Percentiles rank a stretch among this genome's conserved stretches.
Evolutionary conservation across 2,797 vertebrate genomes (phyloP).

Genomic region (Balearica regulorum): DNA sequence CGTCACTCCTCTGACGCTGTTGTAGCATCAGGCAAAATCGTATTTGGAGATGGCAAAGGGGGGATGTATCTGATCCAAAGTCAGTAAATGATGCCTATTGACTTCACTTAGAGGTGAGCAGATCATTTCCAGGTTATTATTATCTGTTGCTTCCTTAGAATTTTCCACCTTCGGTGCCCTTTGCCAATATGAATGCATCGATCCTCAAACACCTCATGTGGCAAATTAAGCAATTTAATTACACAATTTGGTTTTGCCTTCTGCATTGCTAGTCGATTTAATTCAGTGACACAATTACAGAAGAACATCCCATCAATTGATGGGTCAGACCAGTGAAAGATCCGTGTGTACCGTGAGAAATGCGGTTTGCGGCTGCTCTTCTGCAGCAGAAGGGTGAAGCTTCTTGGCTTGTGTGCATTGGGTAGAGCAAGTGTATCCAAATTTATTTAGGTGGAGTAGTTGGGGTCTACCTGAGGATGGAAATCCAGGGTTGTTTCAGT

Average conservation of each 20-base stretch:
- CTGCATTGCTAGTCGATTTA: background rate
- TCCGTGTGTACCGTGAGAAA: background rate
- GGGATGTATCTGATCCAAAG: background rate
- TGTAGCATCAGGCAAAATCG: background rate
- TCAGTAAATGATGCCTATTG: background rate
- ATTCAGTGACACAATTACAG: background rate
- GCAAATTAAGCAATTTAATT: slow-evolving; percentile 16
- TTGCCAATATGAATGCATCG: background rate
- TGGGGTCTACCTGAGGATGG: background rate
- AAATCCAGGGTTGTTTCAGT: background rate
- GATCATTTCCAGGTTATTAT: background rate
- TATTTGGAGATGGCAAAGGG: background rate
- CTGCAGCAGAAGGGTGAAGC: background rate
- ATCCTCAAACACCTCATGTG: background rate
- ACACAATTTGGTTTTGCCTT: background rate
- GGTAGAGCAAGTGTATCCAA: background rate
- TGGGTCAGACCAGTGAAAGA: background rate
- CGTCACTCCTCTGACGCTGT: background rate
- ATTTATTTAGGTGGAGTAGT: background rate
- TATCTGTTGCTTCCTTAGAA: background rate
- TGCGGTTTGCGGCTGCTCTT: background rate
- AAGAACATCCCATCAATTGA: background rate
- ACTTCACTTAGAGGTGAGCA: background rate
- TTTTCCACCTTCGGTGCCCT: background rate
- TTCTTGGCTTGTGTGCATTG: background rate